A percentile compares a stretch with the other conserved stretches of the same genome.
Evolutionary conservation across 2,113 vertebrate genomes (phyloP).

Genomic region (Petroica traversi): DNA sequence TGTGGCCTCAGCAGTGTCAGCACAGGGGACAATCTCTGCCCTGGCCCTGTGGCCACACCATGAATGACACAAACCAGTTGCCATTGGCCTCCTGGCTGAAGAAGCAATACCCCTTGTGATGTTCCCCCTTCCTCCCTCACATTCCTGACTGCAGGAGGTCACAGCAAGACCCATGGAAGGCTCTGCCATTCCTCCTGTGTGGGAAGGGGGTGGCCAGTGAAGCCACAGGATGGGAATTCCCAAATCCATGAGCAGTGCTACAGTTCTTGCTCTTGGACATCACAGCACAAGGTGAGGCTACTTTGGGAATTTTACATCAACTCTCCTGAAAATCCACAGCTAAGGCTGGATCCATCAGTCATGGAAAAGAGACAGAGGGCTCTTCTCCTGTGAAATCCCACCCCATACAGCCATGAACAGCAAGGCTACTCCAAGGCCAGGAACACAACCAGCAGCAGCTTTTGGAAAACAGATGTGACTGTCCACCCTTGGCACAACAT

Average conservation of each 20-base stretch:
- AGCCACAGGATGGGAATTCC: neutral
- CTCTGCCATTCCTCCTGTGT: accelerated
- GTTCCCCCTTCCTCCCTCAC: neutral
- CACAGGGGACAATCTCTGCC: neutral
- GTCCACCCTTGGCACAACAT: neutral
- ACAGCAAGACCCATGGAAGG: accelerated
- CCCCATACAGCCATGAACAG: neutral
- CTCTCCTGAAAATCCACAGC: neutral
- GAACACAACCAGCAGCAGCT: neutral
- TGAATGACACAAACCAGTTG: neutral
- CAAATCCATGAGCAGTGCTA: neutral
- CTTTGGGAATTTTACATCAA: neutral
- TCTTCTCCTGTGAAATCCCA: neutral
- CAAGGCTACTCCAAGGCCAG: neutral
- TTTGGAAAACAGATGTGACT: neutral
- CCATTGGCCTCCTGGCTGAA: neutral
- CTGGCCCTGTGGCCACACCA: neutral
- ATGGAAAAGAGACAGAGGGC: neutral
- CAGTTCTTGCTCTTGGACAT: neutral
- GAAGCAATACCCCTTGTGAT: neutral
- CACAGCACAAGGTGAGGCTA: neutral
- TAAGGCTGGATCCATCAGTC: neutral
- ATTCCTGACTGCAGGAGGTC: neutral
- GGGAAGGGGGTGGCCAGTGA: neutral
- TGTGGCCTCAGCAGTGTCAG: neutral